phyloP scores from a whole-genome alignment of 2,888 invertebrate genomes.

The Helicoverpa assulta region DNA sequence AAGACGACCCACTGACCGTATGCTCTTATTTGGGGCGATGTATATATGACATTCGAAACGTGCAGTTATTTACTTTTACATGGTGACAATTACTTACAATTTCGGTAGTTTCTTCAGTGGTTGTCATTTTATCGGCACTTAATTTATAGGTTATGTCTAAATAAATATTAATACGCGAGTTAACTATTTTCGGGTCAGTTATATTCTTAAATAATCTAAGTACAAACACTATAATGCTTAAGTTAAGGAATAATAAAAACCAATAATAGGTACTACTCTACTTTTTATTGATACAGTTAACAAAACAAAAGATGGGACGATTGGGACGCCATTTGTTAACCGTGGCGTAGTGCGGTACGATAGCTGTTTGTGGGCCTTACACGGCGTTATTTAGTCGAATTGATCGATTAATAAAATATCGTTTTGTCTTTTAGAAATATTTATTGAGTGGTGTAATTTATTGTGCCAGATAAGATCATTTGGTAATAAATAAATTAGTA shows the following conservation, averaged over 20 bases:
- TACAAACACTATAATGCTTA: not conserved
- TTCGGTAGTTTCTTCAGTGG: conserved; percentile 74
- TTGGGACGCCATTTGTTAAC: not conserved
- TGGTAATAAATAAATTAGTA: too few species aligned
- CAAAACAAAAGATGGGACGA: not conserved
- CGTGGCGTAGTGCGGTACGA: too few species aligned
- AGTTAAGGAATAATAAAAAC: not conserved
- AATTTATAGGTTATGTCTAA: conserved; percentile 46
- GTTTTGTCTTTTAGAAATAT: too few species aligned
- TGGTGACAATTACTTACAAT: conserved; percentile 72
- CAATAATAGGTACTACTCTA: not conserved
- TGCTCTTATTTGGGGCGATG: too few species aligned
- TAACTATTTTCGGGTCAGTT: not conserved
- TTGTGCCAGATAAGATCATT: too few species aligned
- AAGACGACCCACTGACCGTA: too few species aligned
- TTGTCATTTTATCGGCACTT: conserved; percentile 58
- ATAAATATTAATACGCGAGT: not conserved
- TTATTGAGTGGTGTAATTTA: too few species aligned
- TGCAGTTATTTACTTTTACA: too few species aligned
- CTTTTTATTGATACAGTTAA: not conserved
- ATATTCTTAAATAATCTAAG: not conserved
- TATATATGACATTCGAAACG: too few species aligned
- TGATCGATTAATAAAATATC: too few species aligned
- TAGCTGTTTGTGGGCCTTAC: too few species aligned
- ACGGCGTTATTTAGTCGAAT: too few species aligned